These are phyloP conservation scores for Girardinus metallicus DNA, from an alignment of 2,797 vertebrate genomes.

Conservation along the genomic window DNA sequence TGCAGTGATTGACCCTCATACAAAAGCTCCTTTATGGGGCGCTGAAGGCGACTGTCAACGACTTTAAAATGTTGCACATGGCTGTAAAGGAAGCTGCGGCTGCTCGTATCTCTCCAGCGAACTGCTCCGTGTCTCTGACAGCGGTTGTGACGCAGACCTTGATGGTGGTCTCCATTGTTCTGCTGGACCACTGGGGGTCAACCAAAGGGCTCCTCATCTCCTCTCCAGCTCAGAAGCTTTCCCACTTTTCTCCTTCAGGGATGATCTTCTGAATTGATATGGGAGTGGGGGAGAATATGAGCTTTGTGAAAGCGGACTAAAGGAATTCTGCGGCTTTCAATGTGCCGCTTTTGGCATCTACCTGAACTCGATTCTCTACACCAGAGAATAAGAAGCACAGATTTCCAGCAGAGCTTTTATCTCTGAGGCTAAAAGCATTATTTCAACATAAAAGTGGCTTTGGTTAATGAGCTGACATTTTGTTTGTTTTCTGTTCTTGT, in stretches of 20 bases:
- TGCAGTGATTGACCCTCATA: conserved; percentile 30
- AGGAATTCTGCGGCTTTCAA: conserved; percentile 57
- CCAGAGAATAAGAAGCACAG: conserved; percentile 36
- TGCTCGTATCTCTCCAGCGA: neutral
- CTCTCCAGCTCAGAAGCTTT: conserved; percentile 24
- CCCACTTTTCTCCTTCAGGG: conserved; percentile 34
- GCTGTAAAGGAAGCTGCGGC: neutral
- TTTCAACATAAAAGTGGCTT: conserved; percentile 2
- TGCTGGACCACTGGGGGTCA: conserved; percentile 40
- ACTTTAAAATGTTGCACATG: conserved; percentile 29
- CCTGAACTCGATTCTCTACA: conserved; percentile 48
- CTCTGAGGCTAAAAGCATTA: conserved; percentile 22
- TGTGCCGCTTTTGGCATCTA: conserved; percentile 43
- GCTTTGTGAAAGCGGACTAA: conserved; percentile 41
- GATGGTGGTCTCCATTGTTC: conserved; percentile 53
- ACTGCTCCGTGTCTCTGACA: neutral
- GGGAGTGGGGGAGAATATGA: conserved; percentile 51
- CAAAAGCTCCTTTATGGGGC: conserved; percentile 39
- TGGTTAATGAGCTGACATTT: neutral
- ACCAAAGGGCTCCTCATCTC: conserved; percentile 37
- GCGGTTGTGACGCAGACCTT: conserved; percentile 15
- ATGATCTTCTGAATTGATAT: conserved; percentile 47
- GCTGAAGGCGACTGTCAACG: conserved; percentile 54
- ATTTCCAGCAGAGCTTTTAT: conserved; percentile 35
- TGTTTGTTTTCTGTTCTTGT: neutral